Conservation (phyloP, 2,888 invertebrate species). For the Notodonta ziczac region DNA sequence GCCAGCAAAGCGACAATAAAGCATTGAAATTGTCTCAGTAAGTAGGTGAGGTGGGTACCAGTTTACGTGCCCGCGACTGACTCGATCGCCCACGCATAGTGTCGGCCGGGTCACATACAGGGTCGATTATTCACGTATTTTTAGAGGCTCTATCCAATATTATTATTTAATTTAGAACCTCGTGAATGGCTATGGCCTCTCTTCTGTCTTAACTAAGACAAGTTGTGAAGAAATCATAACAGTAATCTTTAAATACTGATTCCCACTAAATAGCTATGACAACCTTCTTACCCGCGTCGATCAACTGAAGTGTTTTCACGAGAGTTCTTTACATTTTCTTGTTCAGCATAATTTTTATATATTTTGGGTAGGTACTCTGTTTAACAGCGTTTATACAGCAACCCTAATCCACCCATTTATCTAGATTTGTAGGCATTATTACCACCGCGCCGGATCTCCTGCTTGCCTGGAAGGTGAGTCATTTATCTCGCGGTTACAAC, state of each 20-base stretch:
- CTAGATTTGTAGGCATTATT: slow-evolving; percentile 17
- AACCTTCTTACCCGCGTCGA: too few species aligned
- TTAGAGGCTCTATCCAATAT: background rate
- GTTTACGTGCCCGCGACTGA: slow-evolving; percentile 32
- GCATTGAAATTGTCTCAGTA: slow-evolving; percentile 9
- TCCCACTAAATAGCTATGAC: too few species aligned
- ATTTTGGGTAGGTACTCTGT: background rate
- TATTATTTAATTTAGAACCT: too few species aligned
- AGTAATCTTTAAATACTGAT: too few species aligned
- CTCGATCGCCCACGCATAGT: slow-evolving; percentile 31
- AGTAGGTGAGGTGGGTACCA: slow-evolving; percentile 19
- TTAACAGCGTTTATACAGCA: slow-evolving; percentile 2
- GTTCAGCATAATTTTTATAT: too few species aligned
- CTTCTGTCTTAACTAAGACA: too few species aligned
- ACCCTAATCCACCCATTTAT: slow-evolving; percentile 23
- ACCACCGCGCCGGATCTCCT: slow-evolving; percentile 19
- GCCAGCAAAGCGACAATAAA: slow-evolving; percentile 5
- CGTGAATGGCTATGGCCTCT: too few species aligned
- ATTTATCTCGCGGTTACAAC: slow-evolving; percentile 19
- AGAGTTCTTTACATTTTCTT: too few species aligned
- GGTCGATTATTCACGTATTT: slow-evolving; percentile 17
- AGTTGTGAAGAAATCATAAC: too few species aligned
- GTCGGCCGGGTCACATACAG: slow-evolving; percentile 22
- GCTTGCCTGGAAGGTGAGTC: slow-evolving; percentile 21
- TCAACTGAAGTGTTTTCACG: too few species aligned